Evolutionary conservation across 2,888 invertebrate species (phyloP).

Genomic region (Liopterus haemorrhoidalis): DNA sequence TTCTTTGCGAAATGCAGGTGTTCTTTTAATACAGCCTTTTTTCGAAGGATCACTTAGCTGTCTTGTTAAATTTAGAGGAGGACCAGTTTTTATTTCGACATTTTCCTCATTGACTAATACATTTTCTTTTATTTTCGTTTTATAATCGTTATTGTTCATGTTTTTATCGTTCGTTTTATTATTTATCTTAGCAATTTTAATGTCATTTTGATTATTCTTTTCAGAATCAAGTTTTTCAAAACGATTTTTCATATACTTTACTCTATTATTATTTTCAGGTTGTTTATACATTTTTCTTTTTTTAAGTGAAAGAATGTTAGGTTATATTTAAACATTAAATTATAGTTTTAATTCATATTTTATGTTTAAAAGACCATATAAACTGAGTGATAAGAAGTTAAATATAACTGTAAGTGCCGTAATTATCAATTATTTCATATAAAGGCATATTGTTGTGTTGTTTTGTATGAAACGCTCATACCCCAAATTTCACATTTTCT

Average conservation of each 20-base stretch:
- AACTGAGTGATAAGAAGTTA: too few species aligned
- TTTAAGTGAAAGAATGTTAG: too few species aligned
- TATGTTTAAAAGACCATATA: too few species aligned
- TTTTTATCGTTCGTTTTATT: slow-evolving; percentile 7
- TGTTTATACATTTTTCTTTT: slow-evolving; percentile 45
- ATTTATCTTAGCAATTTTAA: slow-evolving; percentile 34
- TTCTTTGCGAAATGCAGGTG: slow-evolving; percentile 53
- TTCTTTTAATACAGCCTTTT: slow-evolving; percentile 49
- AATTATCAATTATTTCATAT: too few species aligned
- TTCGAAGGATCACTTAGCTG: slow-evolving; percentile 46
- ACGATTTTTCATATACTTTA: slow-evolving; percentile 59
- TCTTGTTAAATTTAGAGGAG: slow-evolving; percentile 33
- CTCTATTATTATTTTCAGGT: slow-evolving; percentile 47
- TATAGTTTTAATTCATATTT: too few species aligned
- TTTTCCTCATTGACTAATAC: too few species aligned
- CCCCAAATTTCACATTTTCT: too few species aligned
- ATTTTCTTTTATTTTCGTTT: too few species aligned
- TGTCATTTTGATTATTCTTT: slow-evolving; percentile 11
- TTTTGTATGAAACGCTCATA: too few species aligned
- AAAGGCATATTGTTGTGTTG: too few species aligned
- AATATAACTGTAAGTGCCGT: too few species aligned
- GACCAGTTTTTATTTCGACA: slow-evolving; percentile 20
- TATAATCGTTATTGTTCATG: slow-evolving; percentile 32
- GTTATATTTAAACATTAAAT: too few species aligned
- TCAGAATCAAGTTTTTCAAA: slow-evolving; percentile 48